Percentiles rank a stretch among this genome's conserved stretches.
Conservation (phyloP, 2,888 invertebrate species). For the Pseudolycoriella hygida region DNA sequence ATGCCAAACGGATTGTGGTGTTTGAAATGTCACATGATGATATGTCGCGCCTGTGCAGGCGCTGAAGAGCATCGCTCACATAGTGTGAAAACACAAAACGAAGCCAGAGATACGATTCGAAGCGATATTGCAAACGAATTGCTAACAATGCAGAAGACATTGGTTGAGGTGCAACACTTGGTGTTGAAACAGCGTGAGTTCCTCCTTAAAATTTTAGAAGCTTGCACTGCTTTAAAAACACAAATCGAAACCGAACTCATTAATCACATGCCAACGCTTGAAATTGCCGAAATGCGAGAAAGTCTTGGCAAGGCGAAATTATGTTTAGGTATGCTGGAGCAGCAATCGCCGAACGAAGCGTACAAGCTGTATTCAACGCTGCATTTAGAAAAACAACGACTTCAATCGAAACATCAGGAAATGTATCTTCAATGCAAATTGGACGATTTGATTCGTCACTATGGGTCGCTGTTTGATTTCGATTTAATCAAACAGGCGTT, state of each 20-base stretch:
- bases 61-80: constrained; percentile 46
- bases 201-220: constrained; percentile 51
- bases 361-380: constrained; percentile 41
- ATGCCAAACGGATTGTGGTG: constrained; percentile 59
- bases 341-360: constrained; percentile 36
- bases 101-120: constrained; percentile 47
- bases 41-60: constrained; percentile 49
- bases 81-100: constrained; percentile 46
- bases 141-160: constrained; percentile 46
- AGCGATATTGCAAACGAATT: constrained; percentile 47
- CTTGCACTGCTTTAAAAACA: constrained; percentile 53
- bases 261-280: constrained; percentile 45
- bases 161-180: constrained; percentile 50
- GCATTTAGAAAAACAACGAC: constrained; percentile 44
- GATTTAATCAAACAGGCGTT: constrained; percentile 46
- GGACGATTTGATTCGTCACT: constrained; percentile 49
- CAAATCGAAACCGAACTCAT: constrained; percentile 58
- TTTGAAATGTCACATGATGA: constrained; percentile 40
- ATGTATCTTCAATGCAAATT: constrained; percentile 54
- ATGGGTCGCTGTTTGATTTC: constrained; percentile 47
- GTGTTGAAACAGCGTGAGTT: constrained; percentile 54
- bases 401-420: constrained; percentile 49
- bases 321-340: constrained; percentile 38
- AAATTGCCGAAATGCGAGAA: constrained; percentile 46
- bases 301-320: constrained; percentile 41